Conservation (phyloP, 2,797 vertebrate species). For the Ptychobarbus kaznakovi region DNA sequence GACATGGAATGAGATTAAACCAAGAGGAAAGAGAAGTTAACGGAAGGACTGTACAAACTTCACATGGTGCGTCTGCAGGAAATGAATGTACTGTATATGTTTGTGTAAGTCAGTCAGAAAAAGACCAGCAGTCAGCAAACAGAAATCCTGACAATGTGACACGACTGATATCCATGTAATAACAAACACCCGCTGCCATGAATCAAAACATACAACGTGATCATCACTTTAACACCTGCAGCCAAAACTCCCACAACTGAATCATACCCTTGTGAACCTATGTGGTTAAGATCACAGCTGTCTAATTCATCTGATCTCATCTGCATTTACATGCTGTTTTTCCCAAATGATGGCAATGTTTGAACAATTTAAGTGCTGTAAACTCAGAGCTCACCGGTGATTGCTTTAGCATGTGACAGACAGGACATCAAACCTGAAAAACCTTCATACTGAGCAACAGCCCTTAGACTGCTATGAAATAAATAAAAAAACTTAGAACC, state of each 20-base stretch:
- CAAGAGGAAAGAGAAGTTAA: not conserved
- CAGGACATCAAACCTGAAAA: not conserved
- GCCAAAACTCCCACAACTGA: constrained; percentile 21
- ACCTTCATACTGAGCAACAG: not conserved
- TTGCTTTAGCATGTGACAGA: not conserved
- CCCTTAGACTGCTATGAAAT: not conserved
- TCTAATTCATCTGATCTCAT: constrained; percentile 18
- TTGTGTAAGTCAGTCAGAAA: constrained; percentile 29
- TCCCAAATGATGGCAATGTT: not conserved
- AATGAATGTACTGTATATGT: constrained; percentile 29
- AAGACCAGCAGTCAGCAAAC: constrained; percentile 10
- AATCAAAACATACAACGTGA: constrained; percentile 28
- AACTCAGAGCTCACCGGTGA: not conserved
- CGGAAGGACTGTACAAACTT: constrained; percentile 36
- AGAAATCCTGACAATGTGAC: constrained; percentile 32
- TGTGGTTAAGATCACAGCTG: constrained; percentile 24
- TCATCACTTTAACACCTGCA: constrained; percentile 11
- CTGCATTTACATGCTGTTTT: constrained; percentile 12
- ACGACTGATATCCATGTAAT: constrained; percentile 10
- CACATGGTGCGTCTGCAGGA: not conserved
- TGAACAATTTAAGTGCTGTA: not conserved
- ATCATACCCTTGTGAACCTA: not conserved
- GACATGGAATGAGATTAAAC: constrained; percentile 8
- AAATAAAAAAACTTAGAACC: not conserved
- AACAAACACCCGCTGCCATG: constrained; percentile 39